These are phyloP conservation scores for Trichogramma evanescens DNA, from an alignment of 2,888 invertebrate species.

Conservation along the genomic window DNA sequence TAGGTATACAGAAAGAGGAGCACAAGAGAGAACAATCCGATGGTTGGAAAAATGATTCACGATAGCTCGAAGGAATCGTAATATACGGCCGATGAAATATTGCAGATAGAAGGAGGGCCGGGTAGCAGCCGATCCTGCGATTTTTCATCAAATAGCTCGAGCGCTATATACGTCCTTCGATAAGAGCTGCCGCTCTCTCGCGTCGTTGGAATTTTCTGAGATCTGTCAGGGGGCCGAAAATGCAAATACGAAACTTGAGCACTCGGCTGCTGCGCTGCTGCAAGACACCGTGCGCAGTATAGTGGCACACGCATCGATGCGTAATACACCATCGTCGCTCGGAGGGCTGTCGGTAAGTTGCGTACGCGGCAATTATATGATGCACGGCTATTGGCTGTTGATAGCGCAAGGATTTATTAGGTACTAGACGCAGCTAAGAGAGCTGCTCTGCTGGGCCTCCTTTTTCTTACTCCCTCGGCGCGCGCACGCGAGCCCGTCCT, in stretches of 20 bases:
- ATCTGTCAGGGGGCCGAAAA: background rate
- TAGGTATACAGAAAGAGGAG: background rate
- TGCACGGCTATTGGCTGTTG: conserved; percentile 42
- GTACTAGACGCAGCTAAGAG: conserved; percentile 29
- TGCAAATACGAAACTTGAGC: conserved; percentile 12
- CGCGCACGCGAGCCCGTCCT: background rate
- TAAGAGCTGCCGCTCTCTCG: no score
- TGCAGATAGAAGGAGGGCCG: conserved; percentile 35
- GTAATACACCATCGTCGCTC: background rate
- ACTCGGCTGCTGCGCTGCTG: no score
- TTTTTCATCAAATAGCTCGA: conserved; percentile 45
- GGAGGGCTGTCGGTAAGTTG: conserved; percentile 8
- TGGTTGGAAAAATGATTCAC: background rate
- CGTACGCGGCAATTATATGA: conserved; percentile 36
- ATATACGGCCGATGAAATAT: conserved; percentile 30
- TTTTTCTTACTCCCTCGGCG: background rate
- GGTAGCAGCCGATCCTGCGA: conserved; percentile 29
- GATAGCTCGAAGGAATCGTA: conserved; percentile 36
- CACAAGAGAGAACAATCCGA: background rate
- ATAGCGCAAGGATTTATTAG: conserved; percentile 42
- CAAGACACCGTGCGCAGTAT: no score
- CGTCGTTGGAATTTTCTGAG: conserved; percentile 35
- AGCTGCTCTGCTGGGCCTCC: background rate
- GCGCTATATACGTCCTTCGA: conserved; percentile 25
- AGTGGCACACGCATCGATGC: no score